Evolutionary conservation across 92 coral and sea anemone genomes (phyloP).

Genomic region (Porites rus): DNA sequence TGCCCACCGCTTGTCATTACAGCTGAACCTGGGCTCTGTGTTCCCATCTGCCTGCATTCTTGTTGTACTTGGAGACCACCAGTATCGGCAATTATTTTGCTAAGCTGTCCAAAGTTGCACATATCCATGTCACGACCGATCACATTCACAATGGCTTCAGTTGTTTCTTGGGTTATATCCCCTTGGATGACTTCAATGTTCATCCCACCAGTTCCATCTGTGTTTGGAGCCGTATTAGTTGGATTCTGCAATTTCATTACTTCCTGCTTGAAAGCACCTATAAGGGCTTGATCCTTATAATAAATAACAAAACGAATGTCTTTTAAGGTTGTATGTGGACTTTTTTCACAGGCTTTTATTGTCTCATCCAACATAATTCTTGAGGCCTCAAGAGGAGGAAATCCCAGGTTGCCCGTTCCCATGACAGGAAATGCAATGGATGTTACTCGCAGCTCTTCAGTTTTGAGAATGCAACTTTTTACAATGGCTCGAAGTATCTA

Average conservation of each 20-base stretch:
- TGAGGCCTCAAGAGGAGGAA: constrained; percentile 67
- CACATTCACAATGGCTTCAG: constrained; percentile 57
- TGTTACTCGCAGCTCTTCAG: constrained; percentile 31
- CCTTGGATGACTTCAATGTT: constrained; percentile 49
- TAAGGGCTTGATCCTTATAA: constrained; percentile 61
- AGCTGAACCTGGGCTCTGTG: constrained; percentile 36
- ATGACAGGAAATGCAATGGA: constrained; percentile 85
- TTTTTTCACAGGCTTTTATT: constrained; percentile 31
- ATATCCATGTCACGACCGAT: constrained; percentile 51
- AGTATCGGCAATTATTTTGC: constrained; percentile 59
- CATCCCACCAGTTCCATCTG: no score
- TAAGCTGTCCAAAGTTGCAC: constrained; percentile 51
- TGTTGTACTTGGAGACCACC: constrained; percentile 44
- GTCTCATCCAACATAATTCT: constrained; percentile 70
- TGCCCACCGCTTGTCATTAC: constrained; percentile 57
- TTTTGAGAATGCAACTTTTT: constrained; percentile 61
- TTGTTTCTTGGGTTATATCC: constrained; percentile 36
- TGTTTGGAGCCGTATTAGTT: background rate
- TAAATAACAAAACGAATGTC: constrained; percentile 82
- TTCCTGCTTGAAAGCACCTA: constrained; percentile 74
- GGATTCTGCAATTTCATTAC: background rate
- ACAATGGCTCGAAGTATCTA: constrained; percentile 52
- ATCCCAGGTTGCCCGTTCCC: constrained; percentile 75
- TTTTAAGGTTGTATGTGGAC: constrained; percentile 35
- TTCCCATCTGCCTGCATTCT: constrained; percentile 37